phyloP scores from a whole-genome alignment of 2,888 invertebrate species.

The Lepidochitona cinerea region DNA sequence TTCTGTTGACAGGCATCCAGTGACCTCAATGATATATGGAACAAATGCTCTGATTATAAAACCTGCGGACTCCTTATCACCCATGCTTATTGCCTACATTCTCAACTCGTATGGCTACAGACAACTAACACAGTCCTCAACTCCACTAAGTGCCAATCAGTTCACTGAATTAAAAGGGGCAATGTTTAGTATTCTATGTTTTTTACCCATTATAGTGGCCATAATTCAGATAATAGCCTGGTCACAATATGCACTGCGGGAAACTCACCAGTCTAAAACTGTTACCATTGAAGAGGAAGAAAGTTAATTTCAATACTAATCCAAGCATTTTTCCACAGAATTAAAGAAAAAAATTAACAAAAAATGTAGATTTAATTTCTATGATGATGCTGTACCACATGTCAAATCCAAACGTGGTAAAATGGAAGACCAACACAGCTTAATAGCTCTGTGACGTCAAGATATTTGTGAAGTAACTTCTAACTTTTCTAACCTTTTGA shows the following conservation, averaged over 20 bases:
- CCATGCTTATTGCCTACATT: conserved; percentile 63
- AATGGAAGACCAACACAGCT: too few species aligned
- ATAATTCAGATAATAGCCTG: conserved; percentile 25
- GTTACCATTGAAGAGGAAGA: too few species aligned
- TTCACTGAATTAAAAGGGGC: conserved; percentile 10
- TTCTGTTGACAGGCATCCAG: conserved; percentile 65
- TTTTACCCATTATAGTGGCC: conserved; percentile 24
- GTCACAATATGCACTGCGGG: conserved; percentile 23
- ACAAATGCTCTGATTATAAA: conserved; percentile 67
- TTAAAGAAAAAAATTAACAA: too few species aligned
- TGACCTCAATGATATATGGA: conserved; percentile 67
- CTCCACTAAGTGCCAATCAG: background rate
- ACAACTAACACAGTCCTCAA: conserved; percentile 29
- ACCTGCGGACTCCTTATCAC: conserved; percentile 65
- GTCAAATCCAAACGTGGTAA: too few species aligned
- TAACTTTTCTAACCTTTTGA: too few species aligned
- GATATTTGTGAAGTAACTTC: too few species aligned
- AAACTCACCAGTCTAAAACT: conserved; percentile 18
- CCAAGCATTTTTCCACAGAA: too few species aligned
- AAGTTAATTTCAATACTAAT: too few species aligned
- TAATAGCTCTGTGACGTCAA: too few species aligned
- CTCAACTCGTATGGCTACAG: conserved; percentile 61
- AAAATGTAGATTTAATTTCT: too few species aligned
- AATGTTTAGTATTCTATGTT: conserved; percentile 26
- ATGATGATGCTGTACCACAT: too few species aligned